These are phyloP conservation scores for Drosophila leontia DNA, from an alignment of 1,140 invertebrate species.

Conservation along the genomic window DNA sequence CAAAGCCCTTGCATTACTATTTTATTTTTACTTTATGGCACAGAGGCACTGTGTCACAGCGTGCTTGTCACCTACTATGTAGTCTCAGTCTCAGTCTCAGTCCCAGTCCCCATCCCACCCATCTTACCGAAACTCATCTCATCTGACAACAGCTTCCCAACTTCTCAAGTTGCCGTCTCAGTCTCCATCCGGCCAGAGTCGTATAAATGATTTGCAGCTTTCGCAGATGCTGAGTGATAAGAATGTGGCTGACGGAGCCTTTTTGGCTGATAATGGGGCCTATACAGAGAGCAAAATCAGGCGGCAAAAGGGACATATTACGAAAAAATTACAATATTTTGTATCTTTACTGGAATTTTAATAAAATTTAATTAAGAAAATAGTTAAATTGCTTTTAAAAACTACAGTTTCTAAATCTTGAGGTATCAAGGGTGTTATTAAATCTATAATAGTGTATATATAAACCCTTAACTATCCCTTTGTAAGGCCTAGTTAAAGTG, in stretches of 20 bases:
- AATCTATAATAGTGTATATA: not conserved
- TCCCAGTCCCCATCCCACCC: not conserved
- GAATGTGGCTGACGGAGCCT: constrained; percentile 1
- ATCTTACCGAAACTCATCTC: not conserved
- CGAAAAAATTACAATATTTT: too few species aligned
- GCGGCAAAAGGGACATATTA: too few species aligned
- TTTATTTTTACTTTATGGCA: constrained; percentile 8
- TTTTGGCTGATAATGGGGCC: constrained; percentile 14
- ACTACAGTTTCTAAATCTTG: not conserved
- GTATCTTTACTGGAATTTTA: not conserved
- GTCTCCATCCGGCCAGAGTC: constrained; percentile 34
- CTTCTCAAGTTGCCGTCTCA: not conserved
- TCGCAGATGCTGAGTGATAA: constrained; percentile 59
- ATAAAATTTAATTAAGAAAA: not conserved
- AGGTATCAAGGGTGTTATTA: not conserved
- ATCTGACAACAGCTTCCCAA: constrained; percentile 5
- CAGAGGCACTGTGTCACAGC: constrained; percentile 24
- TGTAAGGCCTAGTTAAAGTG: too few species aligned
- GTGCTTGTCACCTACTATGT: constrained; percentile 19
- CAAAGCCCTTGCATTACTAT: constrained; percentile 19
- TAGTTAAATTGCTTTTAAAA: not conserved
- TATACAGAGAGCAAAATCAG: not conserved
- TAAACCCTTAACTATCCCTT: not conserved
- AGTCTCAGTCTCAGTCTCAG: not conserved
- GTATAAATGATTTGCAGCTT: constrained; percentile 37